A percentile compares a stretch with the other conserved stretches of the same genome.
phyloP scores from a whole-genome alignment of 2,888 invertebrate species.

The Pyralis farinalis region DNA sequence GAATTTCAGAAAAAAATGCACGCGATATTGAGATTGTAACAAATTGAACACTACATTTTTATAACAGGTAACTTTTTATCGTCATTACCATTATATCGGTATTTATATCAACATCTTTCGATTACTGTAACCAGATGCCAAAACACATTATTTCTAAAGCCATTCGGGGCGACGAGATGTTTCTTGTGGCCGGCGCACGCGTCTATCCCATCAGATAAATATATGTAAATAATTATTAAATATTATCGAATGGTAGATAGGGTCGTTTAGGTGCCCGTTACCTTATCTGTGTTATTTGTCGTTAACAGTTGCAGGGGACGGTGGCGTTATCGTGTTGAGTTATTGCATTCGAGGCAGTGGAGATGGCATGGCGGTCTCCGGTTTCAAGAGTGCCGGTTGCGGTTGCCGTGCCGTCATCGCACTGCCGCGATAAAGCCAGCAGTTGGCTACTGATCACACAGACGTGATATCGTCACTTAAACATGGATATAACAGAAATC shows the following conservation, averaged over 20 bases:
- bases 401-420: conserved; percentile 34
- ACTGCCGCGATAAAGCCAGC: conserved; percentile 44
- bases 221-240: conserved; percentile 77
- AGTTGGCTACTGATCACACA: conserved; percentile 33
- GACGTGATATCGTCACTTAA: conserved; percentile 25
- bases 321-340: conserved; percentile 69
- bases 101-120: conserved; percentile 26
- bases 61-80: too few species aligned
- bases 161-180: conserved; percentile 43
- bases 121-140: conserved; percentile 37
- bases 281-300: conserved; percentile 76
- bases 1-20: too few species aligned
- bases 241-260: conserved; percentile 72
- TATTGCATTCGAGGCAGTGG: conserved; percentile 51
- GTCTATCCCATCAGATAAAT: conserved; percentile 69
- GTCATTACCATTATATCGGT: conserved; percentile 12
- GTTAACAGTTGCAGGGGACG: conserved; percentile 64
- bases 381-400: conserved; percentile 42
- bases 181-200: conserved; percentile 48
- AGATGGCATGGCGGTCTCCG: conserved; percentile 53
- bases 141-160: conserved; percentile 48
- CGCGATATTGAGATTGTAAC: too few species aligned
- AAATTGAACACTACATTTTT: too few species aligned
- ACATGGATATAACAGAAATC: conserved; percentile 4
- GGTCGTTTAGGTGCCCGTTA: conserved; percentile 72